Evolutionary conservation across 2,888 invertebrate genomes (phyloP).

Genomic region (Ophraella communa): DNA sequence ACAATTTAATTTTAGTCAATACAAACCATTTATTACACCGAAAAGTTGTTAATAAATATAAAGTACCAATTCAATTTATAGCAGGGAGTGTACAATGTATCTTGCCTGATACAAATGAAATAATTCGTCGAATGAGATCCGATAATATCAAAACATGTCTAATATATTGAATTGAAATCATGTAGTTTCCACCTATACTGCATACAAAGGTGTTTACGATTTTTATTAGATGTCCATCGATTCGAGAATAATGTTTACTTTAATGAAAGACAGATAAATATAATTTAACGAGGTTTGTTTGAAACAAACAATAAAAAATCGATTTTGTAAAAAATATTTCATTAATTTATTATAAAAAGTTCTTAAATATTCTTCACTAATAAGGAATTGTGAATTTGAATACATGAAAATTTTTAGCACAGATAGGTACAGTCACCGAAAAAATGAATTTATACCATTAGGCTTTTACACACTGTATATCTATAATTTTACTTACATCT

Average conservation of each 20-base stretch:
- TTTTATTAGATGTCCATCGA: not conserved
- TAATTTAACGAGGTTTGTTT: too few relatives aligned
- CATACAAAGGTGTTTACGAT: not conserved
- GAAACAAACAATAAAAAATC: too few relatives aligned
- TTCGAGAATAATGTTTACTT: not conserved
- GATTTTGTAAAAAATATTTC: too few relatives aligned
- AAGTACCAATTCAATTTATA: not conserved
- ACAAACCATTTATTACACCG: not conserved
- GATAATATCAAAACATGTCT: conserved; percentile 28
- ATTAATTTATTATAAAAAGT: too few relatives aligned
- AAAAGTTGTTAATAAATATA: not conserved
- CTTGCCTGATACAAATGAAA: conserved; percentile 33
- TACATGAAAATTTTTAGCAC: too few relatives aligned
- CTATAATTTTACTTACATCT: conserved; percentile 89
- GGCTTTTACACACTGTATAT: too few relatives aligned
- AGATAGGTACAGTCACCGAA: too few relatives aligned
- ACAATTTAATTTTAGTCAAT: too few relatives aligned
- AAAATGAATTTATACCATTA: too few relatives aligned
- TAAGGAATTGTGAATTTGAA: too few relatives aligned
- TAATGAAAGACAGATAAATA: too few relatives aligned
- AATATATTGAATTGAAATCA: conserved; percentile 27
- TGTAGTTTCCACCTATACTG: conserved; percentile 26
- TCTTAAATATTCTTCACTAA: too few relatives aligned
- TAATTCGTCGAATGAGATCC: conserved; percentile 36
- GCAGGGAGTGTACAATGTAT: conserved; percentile 4